phyloP scores from a whole-genome alignment of 2,113 vertebrate genomes.

The Deroptyus accipitrinus region DNA sequence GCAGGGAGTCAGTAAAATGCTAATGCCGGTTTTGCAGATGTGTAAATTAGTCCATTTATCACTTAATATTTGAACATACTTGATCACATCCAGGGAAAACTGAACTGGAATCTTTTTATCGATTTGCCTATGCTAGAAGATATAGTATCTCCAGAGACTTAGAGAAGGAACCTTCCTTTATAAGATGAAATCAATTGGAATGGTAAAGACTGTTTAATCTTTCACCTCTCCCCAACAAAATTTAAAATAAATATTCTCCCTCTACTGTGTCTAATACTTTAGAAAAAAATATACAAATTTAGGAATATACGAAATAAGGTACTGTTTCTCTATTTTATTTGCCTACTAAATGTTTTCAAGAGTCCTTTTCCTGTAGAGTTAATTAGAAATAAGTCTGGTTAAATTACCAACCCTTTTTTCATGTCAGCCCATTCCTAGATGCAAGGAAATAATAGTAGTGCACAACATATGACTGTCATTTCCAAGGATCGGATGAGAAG shows the following conservation, averaged over 20 bases:
- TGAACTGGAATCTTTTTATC: slow-evolving; percentile 11
- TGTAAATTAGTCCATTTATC: slow-evolving; percentile 50
- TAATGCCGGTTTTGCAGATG: slow-evolving; percentile 45
- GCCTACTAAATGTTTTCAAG: not conserved
- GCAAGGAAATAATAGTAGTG: not conserved
- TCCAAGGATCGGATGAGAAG: not conserved
- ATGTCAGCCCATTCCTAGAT: not conserved
- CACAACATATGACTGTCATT: not conserved
- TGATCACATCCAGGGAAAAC: slow-evolving; percentile 17
- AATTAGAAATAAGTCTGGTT: not conserved
- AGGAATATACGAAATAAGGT: not conserved
- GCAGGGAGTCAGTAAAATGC: slow-evolving; percentile 31
- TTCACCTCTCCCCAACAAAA: not conserved
- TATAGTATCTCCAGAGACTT: not conserved
- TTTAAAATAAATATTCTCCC: not conserved
- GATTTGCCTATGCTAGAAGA: not conserved
- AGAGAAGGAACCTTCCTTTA: not conserved
- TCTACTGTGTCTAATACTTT: not conserved
- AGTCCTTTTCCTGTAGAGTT: not conserved
- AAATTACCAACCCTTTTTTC: not conserved
- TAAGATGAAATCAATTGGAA: not conserved
- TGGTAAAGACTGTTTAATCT: not conserved
- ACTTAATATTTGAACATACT: slow-evolving; percentile 32
- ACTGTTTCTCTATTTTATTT: not conserved
- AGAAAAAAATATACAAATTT: not conserved